Base-by-base conservation (phyloP, 2,113 vertebrate species). In the Cavia aperea region DNA sequence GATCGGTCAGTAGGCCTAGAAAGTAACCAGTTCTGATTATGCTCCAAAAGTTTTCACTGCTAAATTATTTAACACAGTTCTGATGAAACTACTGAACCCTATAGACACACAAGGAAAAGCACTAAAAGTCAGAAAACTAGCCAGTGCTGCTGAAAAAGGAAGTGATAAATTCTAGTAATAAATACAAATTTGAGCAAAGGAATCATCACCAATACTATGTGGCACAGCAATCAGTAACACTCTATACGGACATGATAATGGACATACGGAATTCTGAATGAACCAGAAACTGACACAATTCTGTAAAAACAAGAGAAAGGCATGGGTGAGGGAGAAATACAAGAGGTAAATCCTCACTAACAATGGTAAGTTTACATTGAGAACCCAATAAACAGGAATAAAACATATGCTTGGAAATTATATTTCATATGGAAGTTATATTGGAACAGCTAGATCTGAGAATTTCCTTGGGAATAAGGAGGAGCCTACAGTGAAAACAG, bases 231-330 rank as follows among this genome's bases (percentile, higher is more conserved):
- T 54, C 21, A 72, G 29, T 18, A 78, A 88, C 1, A 62, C 31
- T 78, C 81, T 56, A 83, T 2, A 16, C 26, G 90, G 10, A 81
- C 21, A 56, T 26, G 66, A 82, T 49, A 86, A 93, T 29, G 24
- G 36, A 91, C 79, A 77, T 51, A 93, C 3, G 16, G n/a, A 88
- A 90, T 90, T 96, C 2, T 90, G 26, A 92, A 86, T n/a, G 63
- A 85, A 85, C 24, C 33, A 62, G 49, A 78, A 88, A 66, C 82
- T 79, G 79, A 77, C n/a, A 51, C 31, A 49, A 81, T 73, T 89
- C 0, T n/a, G 12, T 93, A 88, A 91, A 91, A 72, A 92, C 72
- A 46, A 49, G 31, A 26, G 7, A 90, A 87, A 19, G 36, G 31
- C 36, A 65, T 58, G 46, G 12, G 9, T 88, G 36, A 49, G 14